phyloP scores from a whole-genome alignment of 37 sponge, comb jelly and placozoan species.

The Lycopodina hypogea region DNA sequence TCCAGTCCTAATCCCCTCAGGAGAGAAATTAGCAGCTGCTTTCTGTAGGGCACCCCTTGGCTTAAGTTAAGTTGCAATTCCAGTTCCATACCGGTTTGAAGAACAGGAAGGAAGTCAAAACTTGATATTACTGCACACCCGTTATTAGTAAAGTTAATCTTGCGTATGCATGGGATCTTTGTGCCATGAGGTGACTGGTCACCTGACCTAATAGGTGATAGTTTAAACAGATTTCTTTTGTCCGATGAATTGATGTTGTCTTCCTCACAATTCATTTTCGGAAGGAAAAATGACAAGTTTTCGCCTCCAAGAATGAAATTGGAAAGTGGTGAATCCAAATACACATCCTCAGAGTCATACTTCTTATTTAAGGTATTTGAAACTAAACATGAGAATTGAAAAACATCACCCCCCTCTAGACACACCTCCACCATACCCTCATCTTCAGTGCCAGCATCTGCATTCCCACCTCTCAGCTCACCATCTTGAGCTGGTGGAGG shows the following conservation, averaged over 20 bases:
- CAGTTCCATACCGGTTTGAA: conserved; percentile 3
- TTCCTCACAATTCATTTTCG: not conserved
- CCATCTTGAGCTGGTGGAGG: not conserved
- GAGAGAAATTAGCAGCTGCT: not conserved
- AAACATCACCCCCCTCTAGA: not conserved
- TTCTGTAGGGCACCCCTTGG: conserved; percentile 1
- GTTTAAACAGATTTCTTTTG: not conserved
- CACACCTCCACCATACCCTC: not conserved
- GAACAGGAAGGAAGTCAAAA: conserved; percentile 36
- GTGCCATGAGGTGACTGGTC: not conserved
- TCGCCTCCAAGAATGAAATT: not conserved
- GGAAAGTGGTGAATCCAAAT: not conserved
- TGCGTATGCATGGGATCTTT: not conserved
- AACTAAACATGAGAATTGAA: conserved; percentile 8
- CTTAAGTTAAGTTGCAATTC: conserved; percentile 7
- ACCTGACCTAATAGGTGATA: too few species aligned
- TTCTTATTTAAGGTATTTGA: not conserved
- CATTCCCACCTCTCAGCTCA: not conserved
- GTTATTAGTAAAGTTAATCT: not conserved
- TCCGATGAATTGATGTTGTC: not conserved
- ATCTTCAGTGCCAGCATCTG: not conserved
- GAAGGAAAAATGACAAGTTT: not conserved
- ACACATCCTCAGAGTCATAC: not conserved
- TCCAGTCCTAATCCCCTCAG: conserved; percentile 33
- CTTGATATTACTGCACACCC: conserved; percentile 34